phyloP scores from a whole-genome alignment of 1,140 invertebrate species.

The Rhagoletis pomonella region DNA sequence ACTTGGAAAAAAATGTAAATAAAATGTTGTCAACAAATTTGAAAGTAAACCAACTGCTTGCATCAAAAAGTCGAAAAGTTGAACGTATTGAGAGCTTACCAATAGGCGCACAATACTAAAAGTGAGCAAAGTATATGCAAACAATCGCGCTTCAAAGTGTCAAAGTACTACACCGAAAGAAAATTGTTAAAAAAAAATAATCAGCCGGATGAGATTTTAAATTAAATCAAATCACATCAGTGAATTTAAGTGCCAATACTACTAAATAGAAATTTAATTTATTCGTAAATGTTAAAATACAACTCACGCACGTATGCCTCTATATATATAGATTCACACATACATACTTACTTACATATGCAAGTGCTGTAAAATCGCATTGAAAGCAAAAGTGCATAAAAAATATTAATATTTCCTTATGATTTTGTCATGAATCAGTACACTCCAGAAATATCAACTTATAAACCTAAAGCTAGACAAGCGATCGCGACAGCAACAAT shows the following conservation, averaged over 20 bases:
- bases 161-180: background rate
- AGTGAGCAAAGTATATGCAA: background rate
- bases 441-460: background rate
- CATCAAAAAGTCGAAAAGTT: background rate
- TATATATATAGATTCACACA: background rate
- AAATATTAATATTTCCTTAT: conserved; percentile 35
- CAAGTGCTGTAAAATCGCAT: background rate
- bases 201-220: background rate
- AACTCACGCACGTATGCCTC: background rate
- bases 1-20: conserved; percentile 17
- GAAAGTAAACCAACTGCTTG: background rate
- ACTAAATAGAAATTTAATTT: background rate
- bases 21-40: background rate
- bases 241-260: conserved; percentile 49
- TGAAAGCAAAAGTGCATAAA: background rate
- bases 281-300: background rate
- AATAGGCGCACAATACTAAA: background rate
- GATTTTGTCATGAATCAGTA: background rate
- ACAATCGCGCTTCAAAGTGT: background rate
- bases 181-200: background rate
- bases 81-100: background rate
- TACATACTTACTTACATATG: background rate
- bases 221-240: conserved; percentile 10
- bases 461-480: background rate
- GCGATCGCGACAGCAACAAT: background rate